Conservation (phyloP, 2,113 vertebrate genomes). For the Pelusios castaneus region DNA sequence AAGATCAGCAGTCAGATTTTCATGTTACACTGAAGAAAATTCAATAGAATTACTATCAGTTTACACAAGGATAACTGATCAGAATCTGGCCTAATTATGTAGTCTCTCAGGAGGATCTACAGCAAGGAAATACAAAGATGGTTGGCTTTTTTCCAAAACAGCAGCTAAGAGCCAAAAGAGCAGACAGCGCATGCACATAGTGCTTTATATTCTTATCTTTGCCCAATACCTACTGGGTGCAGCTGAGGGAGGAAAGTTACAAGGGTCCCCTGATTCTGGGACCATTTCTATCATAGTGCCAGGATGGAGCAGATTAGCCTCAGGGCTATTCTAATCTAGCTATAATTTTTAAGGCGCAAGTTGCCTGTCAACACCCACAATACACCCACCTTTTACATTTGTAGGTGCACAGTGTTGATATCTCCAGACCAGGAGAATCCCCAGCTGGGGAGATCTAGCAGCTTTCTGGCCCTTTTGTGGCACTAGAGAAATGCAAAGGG, state of each 20-base stretch:
- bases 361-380: not conserved
- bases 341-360: not conserved
- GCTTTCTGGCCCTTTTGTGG: not conserved
- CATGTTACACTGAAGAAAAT: conserved; percentile 16
- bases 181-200: conserved; percentile 1
- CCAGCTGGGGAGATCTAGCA: not conserved
- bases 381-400: not conserved
- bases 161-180: conserved; percentile 33
- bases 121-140: not conserved
- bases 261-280: not conserved
- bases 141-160: conserved; percentile 46
- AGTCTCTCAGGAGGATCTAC: conserved; percentile 38
- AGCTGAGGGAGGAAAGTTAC: not conserved
- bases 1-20: not conserved
- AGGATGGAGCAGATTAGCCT: not conserved
- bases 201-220: not conserved
- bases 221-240: not conserved
- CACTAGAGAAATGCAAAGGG: not conserved
- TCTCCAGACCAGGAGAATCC: accelerated
- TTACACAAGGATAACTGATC: conserved; percentile 16
- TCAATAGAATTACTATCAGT: conserved; percentile 24
- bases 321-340: not conserved
- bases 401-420: not conserved
- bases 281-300: not conserved
- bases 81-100: conserved; percentile 6